Percentiles rank a stretch among this genome's conserved stretches.
Conservation (phyloP, 2,888 invertebrate genomes). For the Stenodera caucasica region DNA sequence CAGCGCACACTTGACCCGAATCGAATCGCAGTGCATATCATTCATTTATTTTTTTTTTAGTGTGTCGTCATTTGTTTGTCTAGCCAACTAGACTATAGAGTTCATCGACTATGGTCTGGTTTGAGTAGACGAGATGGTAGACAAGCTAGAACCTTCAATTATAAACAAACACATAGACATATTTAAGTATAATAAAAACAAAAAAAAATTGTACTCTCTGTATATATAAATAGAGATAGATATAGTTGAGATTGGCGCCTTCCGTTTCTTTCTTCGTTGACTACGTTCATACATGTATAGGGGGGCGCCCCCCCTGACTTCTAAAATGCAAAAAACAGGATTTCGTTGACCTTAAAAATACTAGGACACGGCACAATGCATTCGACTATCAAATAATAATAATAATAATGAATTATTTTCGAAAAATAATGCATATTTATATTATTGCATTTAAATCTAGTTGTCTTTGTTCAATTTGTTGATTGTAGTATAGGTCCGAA, state of each 20-base stretch:
- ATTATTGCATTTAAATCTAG: neutral
- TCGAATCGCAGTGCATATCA: neutral
- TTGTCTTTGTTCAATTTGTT: conserved; percentile 8
- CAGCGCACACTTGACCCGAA: neutral
- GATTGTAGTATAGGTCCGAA: too few relatives aligned
- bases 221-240: neutral
- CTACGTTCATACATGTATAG: too few relatives aligned
- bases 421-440: conserved; percentile 9
- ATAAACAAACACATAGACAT: neutral
- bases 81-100: conserved; percentile 1
- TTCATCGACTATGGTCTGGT: conserved; percentile 4
- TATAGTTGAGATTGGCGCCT: conserved; percentile 14
- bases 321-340: conserved; percentile 41
- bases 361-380: conserved; percentile 36
- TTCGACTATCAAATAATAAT: conserved; percentile 38
- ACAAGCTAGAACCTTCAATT: conserved; percentile 8
- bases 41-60: neutral
- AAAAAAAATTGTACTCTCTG: neutral
- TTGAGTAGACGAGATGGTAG: conserved; percentile 7
- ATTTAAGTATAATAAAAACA: neutral
- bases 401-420: conserved; percentile 23
- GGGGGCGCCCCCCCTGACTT: conserved; percentile 13
- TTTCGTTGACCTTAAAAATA: conserved; percentile 42
- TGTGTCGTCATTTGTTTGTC: neutral
- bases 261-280: conserved; percentile 8